A percentile compares a stretch with the other conserved stretches of the same genome.
Conservation (phyloP, 2,888 invertebrate genomes). For the Meteorus cinctellus region DNA sequence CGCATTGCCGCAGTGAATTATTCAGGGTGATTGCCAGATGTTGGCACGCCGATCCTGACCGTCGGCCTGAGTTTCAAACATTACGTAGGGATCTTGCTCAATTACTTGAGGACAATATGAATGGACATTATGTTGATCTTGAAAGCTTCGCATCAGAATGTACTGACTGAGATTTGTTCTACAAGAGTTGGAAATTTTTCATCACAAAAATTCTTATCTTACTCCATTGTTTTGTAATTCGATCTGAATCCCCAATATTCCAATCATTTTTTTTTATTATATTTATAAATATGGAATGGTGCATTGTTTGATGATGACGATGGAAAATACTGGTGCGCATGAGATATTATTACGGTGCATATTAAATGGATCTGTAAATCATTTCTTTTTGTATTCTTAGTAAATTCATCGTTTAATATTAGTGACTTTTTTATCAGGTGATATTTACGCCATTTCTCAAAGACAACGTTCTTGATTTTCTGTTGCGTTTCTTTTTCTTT, state of each 20-base stretch:
- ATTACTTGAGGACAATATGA: constrained; percentile 78
- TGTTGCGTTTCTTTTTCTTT: not conserved
- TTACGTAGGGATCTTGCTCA: constrained; percentile 78
- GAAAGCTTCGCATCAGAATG: constrained; percentile 81
- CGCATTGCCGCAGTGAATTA: constrained; percentile 84
- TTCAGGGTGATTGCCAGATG: constrained; percentile 79
- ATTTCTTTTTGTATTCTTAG: constrained; percentile 19
- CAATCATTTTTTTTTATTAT: constrained; percentile 43
- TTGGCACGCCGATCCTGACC: constrained; percentile 82
- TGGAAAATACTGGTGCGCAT: constrained; percentile 43
- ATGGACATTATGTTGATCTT: constrained; percentile 81
- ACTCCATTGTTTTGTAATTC: constrained; percentile 40
- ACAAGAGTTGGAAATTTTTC: constrained; percentile 7
- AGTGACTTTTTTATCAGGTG: constrained; percentile 47
- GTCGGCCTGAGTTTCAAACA: constrained; percentile 83
- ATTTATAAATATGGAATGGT: constrained; percentile 44
- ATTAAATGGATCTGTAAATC: not conserved
- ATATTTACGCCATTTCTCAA: constrained; percentile 54
- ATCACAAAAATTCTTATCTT: constrained; percentile 11
- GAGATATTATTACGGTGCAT: not conserved
- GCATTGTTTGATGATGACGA: not conserved
- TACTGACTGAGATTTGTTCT: constrained; percentile 70
- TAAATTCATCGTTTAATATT: constrained; percentile 37
- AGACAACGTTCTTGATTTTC: constrained; percentile 43
- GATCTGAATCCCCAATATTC: constrained; percentile 37